A percentile compares a stretch with the other conserved stretches of the same genome.
Evolutionary conservation across 2,888 invertebrate species (phyloP).

Genomic region (Leucozona laternaria): DNA sequence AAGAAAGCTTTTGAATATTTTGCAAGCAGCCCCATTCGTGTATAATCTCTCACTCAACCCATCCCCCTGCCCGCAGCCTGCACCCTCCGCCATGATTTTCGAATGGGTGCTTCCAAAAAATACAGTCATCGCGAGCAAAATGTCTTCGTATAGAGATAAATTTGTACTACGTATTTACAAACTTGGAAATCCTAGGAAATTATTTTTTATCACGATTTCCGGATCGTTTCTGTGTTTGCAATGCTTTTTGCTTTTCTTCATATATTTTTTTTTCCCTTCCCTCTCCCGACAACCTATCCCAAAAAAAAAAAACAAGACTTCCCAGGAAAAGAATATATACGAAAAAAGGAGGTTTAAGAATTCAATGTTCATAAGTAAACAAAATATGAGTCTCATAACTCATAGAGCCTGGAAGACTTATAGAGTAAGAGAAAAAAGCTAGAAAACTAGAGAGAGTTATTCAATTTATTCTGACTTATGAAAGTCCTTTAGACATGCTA

Average conservation of each 20-base stretch:
- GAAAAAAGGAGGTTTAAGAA: conserved; percentile 41
- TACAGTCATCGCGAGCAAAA: conserved; percentile 46
- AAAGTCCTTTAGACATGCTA: conserved; percentile 75
- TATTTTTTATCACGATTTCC: conserved; percentile 75
- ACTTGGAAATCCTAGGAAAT: conserved; percentile 70
- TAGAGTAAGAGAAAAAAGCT: conserved; percentile 27
- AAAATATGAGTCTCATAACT: conserved; percentile 70
- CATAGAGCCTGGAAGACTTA: conserved; percentile 19
- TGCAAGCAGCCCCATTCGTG: conserved; percentile 16
- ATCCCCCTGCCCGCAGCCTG: neutral
- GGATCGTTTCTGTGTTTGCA: conserved; percentile 66
- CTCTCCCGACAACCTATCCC: neutral
- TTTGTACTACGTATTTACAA: conserved; percentile 37
- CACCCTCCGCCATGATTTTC: neutral
- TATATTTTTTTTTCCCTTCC: neutral
- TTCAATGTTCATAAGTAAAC: conserved; percentile 68
- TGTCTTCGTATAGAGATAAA: conserved; percentile 25
- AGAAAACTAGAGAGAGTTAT: conserved; percentile 67
- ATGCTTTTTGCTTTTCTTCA: conserved; percentile 56
- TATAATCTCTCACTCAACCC: conserved; percentile 4
- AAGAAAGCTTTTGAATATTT: conserved; percentile 55
- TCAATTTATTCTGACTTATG: conserved; percentile 75
- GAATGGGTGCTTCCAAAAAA: conserved; percentile 19
- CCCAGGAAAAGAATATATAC: conserved; percentile 8
- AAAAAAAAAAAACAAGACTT: neutral